A percentile compares a stretch with the other conserved stretches of the same genome.
phyloP scores from a whole-genome alignment of 2,113 vertebrate genomes.

The Epinephelus cyanopodus region DNA sequence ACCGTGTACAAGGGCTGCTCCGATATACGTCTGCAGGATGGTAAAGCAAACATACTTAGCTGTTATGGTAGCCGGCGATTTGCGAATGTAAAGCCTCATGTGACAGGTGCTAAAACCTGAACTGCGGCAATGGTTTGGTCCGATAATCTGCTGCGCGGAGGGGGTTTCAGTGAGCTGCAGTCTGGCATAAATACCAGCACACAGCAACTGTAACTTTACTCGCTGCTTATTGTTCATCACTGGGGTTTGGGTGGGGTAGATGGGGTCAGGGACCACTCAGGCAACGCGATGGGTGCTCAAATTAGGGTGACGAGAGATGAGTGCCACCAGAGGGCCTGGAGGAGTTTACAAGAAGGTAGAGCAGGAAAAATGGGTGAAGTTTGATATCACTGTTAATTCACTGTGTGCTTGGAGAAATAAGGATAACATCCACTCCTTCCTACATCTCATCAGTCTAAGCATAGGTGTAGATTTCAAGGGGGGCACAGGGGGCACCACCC shows the following conservation, averaged over 20 bases:
- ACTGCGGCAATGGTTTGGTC: conserved; percentile 83
- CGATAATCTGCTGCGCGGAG: conserved; percentile 80
- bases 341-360: background rate
- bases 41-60: background rate
- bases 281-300: conserved; percentile 17
- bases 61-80: background rate
- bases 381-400: background rate
- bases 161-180: conserved; percentile 79
- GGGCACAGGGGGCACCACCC: too few relatives aligned
- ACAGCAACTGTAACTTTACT: conserved; percentile 67
- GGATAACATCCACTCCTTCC: background rate
- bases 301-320: conserved; percentile 5
- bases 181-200: conserved; percentile 79
- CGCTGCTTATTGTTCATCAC: conserved; percentile 34
- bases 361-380: background rate
- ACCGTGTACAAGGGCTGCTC: conserved; percentile 7
- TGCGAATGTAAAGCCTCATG: conserved; percentile 50
- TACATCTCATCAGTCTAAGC: background rate
- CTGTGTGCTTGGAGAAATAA: background rate
- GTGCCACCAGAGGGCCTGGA: conserved; percentile 3
- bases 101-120: conserved; percentile 82
- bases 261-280: conserved; percentile 49
- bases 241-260: conserved; percentile 54
- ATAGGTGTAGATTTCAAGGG: too few relatives aligned
- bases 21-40: background rate